Evolutionary conservation across 2,113 vertebrate species (phyloP).

Genomic region (Apaloderma vittatum): DNA sequence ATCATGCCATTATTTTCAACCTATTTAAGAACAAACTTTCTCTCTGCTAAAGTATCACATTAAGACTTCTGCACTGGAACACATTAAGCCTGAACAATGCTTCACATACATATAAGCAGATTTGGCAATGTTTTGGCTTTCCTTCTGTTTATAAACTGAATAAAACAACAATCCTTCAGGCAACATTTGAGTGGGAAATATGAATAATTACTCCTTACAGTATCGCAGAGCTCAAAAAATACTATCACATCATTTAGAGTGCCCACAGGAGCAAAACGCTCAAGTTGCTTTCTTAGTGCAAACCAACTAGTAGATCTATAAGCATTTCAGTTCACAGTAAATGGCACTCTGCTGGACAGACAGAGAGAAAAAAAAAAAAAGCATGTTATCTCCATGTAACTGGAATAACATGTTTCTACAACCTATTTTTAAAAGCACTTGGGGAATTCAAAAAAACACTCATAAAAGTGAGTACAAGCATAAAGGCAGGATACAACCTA

Average conservation of each 20-base stretch:
- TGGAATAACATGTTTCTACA: not conserved
- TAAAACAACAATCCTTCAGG: conserved; percentile 35
- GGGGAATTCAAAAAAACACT: not conserved
- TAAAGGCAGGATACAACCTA: not conserved
- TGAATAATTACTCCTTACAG: conserved; percentile 19
- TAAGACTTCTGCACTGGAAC: conserved; percentile 12
- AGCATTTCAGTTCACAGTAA: conserved; percentile 15
- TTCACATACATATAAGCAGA: conserved; percentile 12
- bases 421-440: not conserved
- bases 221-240: conserved; percentile 51
- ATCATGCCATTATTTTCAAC: not conserved
- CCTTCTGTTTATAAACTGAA: conserved; percentile 9
- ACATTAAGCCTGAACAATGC: conserved; percentile 18
- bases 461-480: not conserved
- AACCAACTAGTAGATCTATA: conserved; percentile 35
- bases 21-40: not conserved
- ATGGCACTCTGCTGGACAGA: not conserved
- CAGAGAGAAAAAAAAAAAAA: too few relatives aligned
- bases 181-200: not conserved
- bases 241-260: conserved; percentile 15
- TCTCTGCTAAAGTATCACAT: not conserved
- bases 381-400: not conserved
- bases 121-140: conserved; percentile 38
- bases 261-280: conserved; percentile 12
- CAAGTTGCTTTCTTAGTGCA: conserved; percentile 8